Base-by-base conservation (phyloP, 2,888 invertebrate species). In the Melanostoma mellinum region DNA sequence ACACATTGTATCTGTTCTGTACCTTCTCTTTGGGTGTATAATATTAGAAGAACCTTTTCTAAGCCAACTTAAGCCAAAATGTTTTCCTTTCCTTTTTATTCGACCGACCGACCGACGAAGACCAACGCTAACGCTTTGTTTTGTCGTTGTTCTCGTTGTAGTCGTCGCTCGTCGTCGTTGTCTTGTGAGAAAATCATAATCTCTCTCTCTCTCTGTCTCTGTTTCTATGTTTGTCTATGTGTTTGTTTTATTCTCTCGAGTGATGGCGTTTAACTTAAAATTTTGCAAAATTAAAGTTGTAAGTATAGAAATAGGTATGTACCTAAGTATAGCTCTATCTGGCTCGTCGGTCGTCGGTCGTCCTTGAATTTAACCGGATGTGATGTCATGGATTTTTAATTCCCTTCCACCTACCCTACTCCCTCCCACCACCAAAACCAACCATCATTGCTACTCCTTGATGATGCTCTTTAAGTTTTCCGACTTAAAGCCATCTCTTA, bases 361-460 rank as follows among this genome's bases (percentile, higher is more conserved):
- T 78, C 82, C 79, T 79, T 84, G 84, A 84, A 75, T 20, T 63
- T 3, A 35, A 53, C 84, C 69, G 74, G 79, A 84, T 71, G 74
- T 79, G 84, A 84, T 84, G 79, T 79, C 84, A 79, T 79, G 79
- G 74, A 84, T 79, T 84, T 84, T 78, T 79, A 84, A 82, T 82
- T 82, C 74, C 69, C 61, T 68, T 20, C 20, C 40, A 35, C 20
- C 35, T 50, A 48, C 58, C 67, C 56, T 8, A 36, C 32, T 32
- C 9, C 46, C 53, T 32, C 32, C 10, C 33, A 20, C 20, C 20
- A 20, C 20, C 20, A 20, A 20, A 20, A 1, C 20, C 20, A 20
- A 20, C 42, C 3, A 53, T 33, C 9, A 10, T 50, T 48, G 32
- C 10, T 42, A 10, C 10, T 52, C 52, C 20, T 20, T 20, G 20